Base-by-base conservation (phyloP, 1,140 invertebrate genomes). In the Brachionus calyciflorus region DNA sequence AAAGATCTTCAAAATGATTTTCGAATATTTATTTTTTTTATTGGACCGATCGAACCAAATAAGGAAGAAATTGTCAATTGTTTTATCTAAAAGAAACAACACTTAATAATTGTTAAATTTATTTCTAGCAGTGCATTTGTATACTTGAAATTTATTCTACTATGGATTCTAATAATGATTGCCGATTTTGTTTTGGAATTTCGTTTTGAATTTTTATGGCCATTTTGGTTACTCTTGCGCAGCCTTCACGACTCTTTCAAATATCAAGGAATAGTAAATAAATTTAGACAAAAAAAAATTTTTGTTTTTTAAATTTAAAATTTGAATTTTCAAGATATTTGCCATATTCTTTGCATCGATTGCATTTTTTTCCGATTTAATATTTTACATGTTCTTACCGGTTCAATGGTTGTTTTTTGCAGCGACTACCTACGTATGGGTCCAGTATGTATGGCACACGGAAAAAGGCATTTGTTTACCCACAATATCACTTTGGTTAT, bases 311-410 rank as follows among this genome's bases (percentile, higher is more conserved):
- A 48, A 30, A 37, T 37, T 9, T 5, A 5, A 37, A 3, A 37
- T 77, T 77, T 81, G 82, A 91, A 76, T 40, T 40, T 60, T 60
- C 14, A 88, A 96, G 94, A 93, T 94, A 84, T 98, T 98, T 87
- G 96, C 95, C 81, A 90, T 98, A 80, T 94, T 98, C 87, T 98
- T 98, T 87, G 91, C 98, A 80, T 96, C 93, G 85, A 93, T 99
- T 84, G 94, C 95, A 80, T 89, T 98, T 78, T 98, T 94, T 79
- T 96, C 95, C 80, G 96, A 99, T 87, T 92, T 98, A 89, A 92
- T 98, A 86, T 98, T 94, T 88, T 96, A 95, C 87, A 94, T 98
- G 87, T 96, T 98, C 85, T 96, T 99, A 88, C 96, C 96, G 78
- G 90, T 98, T 79, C 93, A 97, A 84, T 97, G 94, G 91, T 88